Base-by-base conservation (phyloP, 2,888 invertebrate genomes). In the Lochmaea capreae region DNA sequence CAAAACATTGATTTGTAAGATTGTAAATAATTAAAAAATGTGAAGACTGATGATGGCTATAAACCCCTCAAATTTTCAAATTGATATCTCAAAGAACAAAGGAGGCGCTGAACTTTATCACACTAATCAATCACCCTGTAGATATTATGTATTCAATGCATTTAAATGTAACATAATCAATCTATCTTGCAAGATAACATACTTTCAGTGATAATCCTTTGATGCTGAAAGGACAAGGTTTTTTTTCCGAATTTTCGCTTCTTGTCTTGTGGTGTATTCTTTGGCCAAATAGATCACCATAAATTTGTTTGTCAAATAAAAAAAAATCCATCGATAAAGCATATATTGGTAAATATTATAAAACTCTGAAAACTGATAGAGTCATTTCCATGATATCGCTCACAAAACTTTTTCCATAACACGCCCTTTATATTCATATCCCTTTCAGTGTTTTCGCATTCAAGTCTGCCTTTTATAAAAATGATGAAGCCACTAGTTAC, bases 361-460 rank as follows among this genome's bases (percentile, higher is more conserved):
- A 62, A 33, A 26, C 59, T 12, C 10, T 59, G 26, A 42, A 62
- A 57, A 43, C 58, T 46, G 49, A 65, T 57, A 42, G 52, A 65
- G 65, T 63, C 54, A 65, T 70, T 70, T 70, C 57, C 70, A 70
- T 58, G 57, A 70, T 52, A 70, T 70, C 61, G 49, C 68, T 33
- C 59, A 61, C 33, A 26, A 61, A 68, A 68, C 46, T 68, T 68
- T 71, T 65, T 71, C 52, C 71, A 54, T 52, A 62, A 62, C 62
- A 43, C 12, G 62, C 58, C 43, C 58, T 71, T 71, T 71, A 71
- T 71, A 71, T 71, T 71, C 71, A 62, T 71, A 71, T 65, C 65
- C 57, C 52, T 68, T 62, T 61, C 52, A 68, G 46, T 65, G 63
- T 62, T 70, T 70, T 63, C 57, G 63, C 57, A 69, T 69, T 69